phyloP scores from a whole-genome alignment of 2,113 vertebrate species.

The Serilophus lunatus region DNA sequence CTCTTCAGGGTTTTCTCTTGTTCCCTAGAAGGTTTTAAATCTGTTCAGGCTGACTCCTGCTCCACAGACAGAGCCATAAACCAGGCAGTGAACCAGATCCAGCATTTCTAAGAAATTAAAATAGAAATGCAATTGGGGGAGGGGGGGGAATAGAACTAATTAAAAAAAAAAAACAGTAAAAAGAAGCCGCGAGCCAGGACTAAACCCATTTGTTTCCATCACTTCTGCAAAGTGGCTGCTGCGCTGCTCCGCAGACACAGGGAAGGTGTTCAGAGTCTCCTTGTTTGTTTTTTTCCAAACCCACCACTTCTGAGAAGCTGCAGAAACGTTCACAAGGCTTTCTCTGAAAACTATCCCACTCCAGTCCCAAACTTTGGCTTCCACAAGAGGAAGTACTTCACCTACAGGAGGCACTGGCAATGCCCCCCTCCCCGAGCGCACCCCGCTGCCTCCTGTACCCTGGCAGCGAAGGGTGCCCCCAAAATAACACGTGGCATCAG shows the following conservation, averaged over 20 bases:
- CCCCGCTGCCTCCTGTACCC: background rate
- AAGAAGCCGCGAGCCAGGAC: background rate
- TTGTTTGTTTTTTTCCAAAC: background rate
- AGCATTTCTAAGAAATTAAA: background rate
- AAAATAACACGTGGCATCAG: background rate
- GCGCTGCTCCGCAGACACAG: background rate
- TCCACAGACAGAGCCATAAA: background rate
- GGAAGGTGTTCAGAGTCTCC: background rate
- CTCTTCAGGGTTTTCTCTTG: background rate
- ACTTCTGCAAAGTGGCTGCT: background rate
- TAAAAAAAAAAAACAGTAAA: background rate
- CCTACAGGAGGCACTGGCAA: background rate
- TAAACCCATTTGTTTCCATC: background rate
- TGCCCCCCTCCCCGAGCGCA: background rate
- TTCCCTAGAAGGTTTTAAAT: constrained; percentile 2
- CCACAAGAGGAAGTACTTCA: background rate
- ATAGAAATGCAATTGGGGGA: background rate
- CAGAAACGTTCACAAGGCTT: background rate
- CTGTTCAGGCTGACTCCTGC: background rate
- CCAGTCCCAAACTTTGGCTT: background rate
- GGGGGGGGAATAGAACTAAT: too few species aligned
- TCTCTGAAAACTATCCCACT: background rate
- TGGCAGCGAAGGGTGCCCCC: background rate
- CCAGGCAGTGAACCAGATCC: background rate
- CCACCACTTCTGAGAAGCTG: background rate